Base-by-base conservation (phyloP, 2,888 invertebrate species). In the Neocrepidodera transversa region DNA sequence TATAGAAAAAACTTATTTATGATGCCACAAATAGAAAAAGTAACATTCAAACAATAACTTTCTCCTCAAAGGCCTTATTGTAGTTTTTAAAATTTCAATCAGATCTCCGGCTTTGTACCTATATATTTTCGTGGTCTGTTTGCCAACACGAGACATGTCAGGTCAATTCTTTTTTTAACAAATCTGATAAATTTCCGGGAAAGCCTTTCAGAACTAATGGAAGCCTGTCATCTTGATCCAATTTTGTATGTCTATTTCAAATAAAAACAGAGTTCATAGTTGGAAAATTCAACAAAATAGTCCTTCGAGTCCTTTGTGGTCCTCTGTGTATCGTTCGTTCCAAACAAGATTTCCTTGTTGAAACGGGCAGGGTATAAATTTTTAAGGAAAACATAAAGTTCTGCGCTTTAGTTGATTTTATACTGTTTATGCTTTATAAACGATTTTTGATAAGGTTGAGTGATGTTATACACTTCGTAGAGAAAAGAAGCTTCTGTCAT, bases 261-360 rank as follows among this genome's bases (percentile, higher is more conserved):
- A 45, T 45, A 58, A 52, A 58, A 58, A 47, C 47, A 47, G 57
- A 60, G 57, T 54, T 63, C 60, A 58, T 63, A 63, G 38, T 23
- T 32, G 49, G 47, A 56, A 57, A 45, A 52, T 55, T 56, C 49
- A 35, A 40, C 28, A 42, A 52, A 56, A 63, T 32, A 42, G 47
- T 50, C 56, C 59, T 53, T 53, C 38, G 64, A 62, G 67, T 59
- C 56, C 28, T 57, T 53, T 49, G 55, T 30, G 52, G 61, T 67
- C 68, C 67, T 64, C 58, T 26, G 68, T 65, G 68, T 64, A 66
- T 65, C 62, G 60, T 68, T 68, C 61, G 28, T 26, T 35, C 60
- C 66, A 65, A 66, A 68, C 63, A 60, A 69, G 63, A 65, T 66
- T 68, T 64, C 60, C 61, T 23, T 51, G 59, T 38, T 17, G 60